These are phyloP conservation scores for Trichosurus vulpecula DNA, from an alignment of 2,797 vertebrate genomes.

Conservation along the genomic window DNA sequence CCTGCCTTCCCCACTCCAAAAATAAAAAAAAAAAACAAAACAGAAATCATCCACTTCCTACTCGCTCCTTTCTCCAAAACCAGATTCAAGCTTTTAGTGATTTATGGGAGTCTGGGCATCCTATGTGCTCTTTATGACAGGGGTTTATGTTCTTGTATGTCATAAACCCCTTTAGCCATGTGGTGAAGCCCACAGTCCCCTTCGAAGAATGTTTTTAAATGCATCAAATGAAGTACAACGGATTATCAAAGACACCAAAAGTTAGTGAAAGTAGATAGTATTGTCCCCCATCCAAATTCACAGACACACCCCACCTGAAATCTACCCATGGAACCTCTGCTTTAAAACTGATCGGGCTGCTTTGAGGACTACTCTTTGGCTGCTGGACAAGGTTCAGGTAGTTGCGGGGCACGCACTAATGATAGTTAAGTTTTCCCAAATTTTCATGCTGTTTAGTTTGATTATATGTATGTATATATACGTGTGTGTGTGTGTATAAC, in stretches of 20 bases:
- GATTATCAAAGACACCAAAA: not conserved
- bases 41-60: not conserved
- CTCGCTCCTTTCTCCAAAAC: not conserved
- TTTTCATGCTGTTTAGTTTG: not conserved
- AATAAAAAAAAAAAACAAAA: too few species aligned
- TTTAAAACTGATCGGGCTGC: not conserved
- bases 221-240: not conserved
- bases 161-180: not conserved
- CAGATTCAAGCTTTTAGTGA: not conserved
- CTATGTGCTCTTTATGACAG: not conserved
- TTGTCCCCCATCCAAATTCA: not conserved
- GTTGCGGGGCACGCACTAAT: not conserved
- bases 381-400: not conserved
- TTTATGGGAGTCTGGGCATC: not conserved
- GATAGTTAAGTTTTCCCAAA: not conserved
- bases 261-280: not conserved
- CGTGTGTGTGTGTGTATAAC: too few species aligned
- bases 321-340: not conserved
- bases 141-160: not conserved
- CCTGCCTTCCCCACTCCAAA: too few species aligned
- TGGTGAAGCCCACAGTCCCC: not conserved
- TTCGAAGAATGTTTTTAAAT: not conserved
- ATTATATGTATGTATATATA: too few species aligned
- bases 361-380: not conserved
- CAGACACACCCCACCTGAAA: not conserved